phyloP scores from a whole-genome alignment of 2,888 invertebrate species.

The Trisateles emortualis region DNA sequence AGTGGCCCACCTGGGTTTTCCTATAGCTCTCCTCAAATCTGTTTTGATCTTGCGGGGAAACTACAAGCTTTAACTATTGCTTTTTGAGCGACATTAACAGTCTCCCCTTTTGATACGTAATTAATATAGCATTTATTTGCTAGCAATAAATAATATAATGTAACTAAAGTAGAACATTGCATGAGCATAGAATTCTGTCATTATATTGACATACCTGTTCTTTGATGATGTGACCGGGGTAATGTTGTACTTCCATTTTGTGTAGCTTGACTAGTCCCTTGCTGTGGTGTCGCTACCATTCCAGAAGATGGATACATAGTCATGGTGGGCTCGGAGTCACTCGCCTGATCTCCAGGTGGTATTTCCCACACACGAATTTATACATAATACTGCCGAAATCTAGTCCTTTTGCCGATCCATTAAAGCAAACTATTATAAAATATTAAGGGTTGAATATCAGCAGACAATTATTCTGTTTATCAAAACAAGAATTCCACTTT shows the following conservation, averaged over 20 bases:
- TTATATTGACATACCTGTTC: slow-evolving; percentile 66
- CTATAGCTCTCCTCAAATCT: too few relatives aligned
- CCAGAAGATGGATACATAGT: slow-evolving; percentile 80
- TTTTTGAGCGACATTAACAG: too few relatives aligned
- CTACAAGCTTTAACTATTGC: too few relatives aligned
- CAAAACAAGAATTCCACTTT: slow-evolving; percentile 55
- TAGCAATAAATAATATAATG: too few relatives aligned
- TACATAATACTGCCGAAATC: slow-evolving; percentile 74
- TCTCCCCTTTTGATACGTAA: too few relatives aligned
- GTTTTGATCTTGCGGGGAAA: too few relatives aligned
- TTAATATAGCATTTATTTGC: too few relatives aligned
- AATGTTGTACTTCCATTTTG: slow-evolving; percentile 82
- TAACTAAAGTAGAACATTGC: not conserved
- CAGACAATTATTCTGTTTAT: slow-evolving; percentile 40
- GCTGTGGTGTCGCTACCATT: slow-evolving; percentile 81
- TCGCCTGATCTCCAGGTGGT: slow-evolving; percentile 79
- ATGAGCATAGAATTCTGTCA: not conserved
- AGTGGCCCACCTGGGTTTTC: too few relatives aligned
- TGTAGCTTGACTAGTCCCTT: slow-evolving; percentile 77
- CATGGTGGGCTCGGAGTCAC: slow-evolving; percentile 66
- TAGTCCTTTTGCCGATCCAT: slow-evolving; percentile 57
- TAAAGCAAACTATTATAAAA: slow-evolving; percentile 20
- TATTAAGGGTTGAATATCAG: slow-evolving; percentile 18
- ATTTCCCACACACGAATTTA: slow-evolving; percentile 73
- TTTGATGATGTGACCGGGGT: slow-evolving; percentile 82